Percentiles rank a stretch among this genome's conserved stretches.
Conservation (phyloP, 2,888 invertebrate genomes). For the Frankliniella fusca region DNA sequence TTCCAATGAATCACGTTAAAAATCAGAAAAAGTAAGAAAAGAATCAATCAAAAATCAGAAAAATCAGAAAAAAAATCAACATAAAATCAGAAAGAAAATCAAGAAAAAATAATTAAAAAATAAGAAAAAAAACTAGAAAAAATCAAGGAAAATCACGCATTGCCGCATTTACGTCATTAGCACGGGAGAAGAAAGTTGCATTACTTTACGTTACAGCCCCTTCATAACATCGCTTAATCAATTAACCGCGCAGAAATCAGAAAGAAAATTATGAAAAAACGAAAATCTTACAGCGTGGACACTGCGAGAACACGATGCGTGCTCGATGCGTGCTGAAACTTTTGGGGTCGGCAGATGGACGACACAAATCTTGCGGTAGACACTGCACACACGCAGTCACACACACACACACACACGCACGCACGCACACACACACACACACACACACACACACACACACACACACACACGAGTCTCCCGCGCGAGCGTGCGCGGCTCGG, state of each 20-base stretch:
- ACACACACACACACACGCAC: background rate
- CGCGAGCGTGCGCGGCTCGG: background rate
- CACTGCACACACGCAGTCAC: background rate
- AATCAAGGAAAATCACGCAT: no score
- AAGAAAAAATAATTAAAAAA: no score
- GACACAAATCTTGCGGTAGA: constrained; percentile 14
- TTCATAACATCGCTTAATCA: background rate
- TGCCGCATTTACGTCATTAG: no score
- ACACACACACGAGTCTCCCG: background rate
- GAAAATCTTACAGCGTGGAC: background rate
- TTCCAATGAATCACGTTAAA: background rate
- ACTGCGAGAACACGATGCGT: background rate
- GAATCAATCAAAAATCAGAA: no score
- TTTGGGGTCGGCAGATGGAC: constrained; percentile 1
- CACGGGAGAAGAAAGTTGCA: no score
- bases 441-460: background rate
- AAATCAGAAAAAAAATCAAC: no score
- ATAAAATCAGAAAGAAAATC: no score
- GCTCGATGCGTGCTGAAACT: background rate
- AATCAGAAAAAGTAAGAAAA: background rate
- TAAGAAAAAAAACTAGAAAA: no score
- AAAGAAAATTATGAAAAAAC: background rate
- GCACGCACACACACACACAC: background rate
- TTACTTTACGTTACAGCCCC: no score
- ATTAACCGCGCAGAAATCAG: background rate